Conservation (phyloP, 2,113 vertebrate species). For the Malurus alboscapulatus region DNA sequence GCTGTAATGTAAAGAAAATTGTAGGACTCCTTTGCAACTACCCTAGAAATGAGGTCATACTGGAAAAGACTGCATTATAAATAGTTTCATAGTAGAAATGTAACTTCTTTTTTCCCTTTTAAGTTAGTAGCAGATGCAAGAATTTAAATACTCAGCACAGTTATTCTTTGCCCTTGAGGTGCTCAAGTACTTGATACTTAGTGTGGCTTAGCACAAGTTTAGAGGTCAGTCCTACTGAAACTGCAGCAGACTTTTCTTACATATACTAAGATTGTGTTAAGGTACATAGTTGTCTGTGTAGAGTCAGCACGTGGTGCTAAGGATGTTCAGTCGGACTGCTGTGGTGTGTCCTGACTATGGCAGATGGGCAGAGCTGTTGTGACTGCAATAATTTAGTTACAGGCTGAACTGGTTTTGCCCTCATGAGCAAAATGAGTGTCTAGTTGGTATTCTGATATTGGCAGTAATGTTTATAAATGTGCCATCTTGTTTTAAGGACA, state of each 20-base stretch:
- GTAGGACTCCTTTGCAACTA: background rate
- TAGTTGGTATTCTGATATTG: background rate
- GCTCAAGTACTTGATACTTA: background rate
- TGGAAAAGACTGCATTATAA: background rate
- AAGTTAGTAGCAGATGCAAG: background rate
- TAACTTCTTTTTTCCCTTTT: accelerated
- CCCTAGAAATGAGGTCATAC: background rate
- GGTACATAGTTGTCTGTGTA: background rate
- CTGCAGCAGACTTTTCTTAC: background rate
- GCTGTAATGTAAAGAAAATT: background rate
- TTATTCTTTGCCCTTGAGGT: background rate
- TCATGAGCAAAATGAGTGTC: background rate
- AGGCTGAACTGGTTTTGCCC: background rate
- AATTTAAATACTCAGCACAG: background rate
- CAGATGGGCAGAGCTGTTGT: background rate
- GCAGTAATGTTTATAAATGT: background rate
- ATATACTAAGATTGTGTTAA: background rate
- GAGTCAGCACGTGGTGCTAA: background rate
- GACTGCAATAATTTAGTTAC: background rate
- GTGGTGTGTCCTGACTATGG: background rate
- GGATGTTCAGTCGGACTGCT: background rate
- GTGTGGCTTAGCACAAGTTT: background rate
- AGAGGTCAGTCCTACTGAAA: background rate
- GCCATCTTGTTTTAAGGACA: background rate
- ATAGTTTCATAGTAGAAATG: background rate